These are phyloP conservation scores for Drosophila lacteicornis DNA, from an alignment of 1,140 invertebrate genomes.

Conservation along the genomic window DNA sequence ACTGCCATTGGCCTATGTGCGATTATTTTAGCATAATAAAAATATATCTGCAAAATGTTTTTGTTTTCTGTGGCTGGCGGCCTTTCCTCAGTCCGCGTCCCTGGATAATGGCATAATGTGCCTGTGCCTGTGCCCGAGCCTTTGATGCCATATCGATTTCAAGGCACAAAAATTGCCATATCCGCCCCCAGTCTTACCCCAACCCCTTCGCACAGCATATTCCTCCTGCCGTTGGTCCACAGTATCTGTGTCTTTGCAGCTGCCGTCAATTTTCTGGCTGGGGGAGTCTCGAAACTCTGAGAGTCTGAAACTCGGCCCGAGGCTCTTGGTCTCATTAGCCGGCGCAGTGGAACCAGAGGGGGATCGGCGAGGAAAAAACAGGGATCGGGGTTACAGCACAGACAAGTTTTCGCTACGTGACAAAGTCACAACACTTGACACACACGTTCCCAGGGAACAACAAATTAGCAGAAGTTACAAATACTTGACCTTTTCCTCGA, in stretches of 20 bases:
- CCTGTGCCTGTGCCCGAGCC: constrained; percentile 65
- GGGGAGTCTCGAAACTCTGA: constrained; percentile 13
- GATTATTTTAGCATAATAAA: constrained; percentile 83
- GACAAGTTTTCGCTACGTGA: constrained; percentile 80
- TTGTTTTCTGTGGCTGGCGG: constrained; percentile 52
- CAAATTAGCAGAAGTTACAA: constrained; percentile 71
- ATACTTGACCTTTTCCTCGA: constrained; percentile 75
- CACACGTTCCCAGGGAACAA: constrained; percentile 63
- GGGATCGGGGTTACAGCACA: constrained; percentile 35
- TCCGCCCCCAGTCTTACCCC: constrained; percentile 61
- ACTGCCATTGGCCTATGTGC: constrained; percentile 62
- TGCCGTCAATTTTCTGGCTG: constrained; percentile 60
- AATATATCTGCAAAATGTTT: constrained; percentile 74
- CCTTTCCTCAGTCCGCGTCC: constrained; percentile 36
- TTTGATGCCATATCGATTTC: constrained; percentile 82
- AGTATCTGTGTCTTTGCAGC: constrained; percentile 57
- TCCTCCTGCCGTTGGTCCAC: constrained; percentile 17
- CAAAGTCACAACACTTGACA: constrained; percentile 79
- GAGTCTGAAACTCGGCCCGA: constrained; percentile 32
- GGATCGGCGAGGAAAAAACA: not conserved
- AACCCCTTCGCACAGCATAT: constrained; percentile 3
- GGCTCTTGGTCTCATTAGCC: constrained; percentile 61
- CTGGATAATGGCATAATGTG: constrained; percentile 81
- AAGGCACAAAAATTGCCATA: constrained; percentile 78
- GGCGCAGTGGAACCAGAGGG: constrained; percentile 6